Percentiles rank a stretch among this genome's conserved stretches.
phyloP scores from a whole-genome alignment of 2,888 invertebrate species.

The Sphaeridia pumilis region DNA sequence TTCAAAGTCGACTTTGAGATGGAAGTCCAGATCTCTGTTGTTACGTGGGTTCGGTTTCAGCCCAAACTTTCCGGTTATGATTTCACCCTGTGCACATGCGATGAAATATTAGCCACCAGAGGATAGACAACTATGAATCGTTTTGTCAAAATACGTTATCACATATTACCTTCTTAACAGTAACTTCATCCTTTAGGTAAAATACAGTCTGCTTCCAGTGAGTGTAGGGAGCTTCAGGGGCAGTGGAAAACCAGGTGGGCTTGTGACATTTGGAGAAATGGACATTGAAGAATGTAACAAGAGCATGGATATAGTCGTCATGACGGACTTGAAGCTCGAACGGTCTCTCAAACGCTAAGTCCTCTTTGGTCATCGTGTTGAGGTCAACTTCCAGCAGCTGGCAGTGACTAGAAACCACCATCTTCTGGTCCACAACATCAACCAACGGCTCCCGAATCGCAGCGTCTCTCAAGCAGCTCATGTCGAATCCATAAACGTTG shows the following conservation, averaged over 20 bases:
- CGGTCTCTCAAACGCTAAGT: slow-evolving; percentile 81
- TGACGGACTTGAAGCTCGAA: slow-evolving; percentile 65
- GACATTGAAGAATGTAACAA: slow-evolving; percentile 98
- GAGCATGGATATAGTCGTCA: slow-evolving; percentile 93
- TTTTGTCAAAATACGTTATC: background rate
- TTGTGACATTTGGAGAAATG: slow-evolving; percentile 99
- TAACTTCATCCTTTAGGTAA: slow-evolving; percentile 93
- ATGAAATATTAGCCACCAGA: background rate
- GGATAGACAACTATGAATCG: background rate
- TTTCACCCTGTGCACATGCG: slow-evolving; percentile 48
- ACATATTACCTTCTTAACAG: slow-evolving; percentile 62
- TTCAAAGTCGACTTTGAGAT: slow-evolving; percentile 82
- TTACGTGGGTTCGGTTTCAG: slow-evolving; percentile 95
- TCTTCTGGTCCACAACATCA: slow-evolving; percentile 96
- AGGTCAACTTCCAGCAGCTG: slow-evolving; percentile 95
- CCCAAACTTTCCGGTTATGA: slow-evolving; percentile 77
- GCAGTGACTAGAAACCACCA: slow-evolving; percentile 90
- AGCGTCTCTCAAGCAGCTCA: slow-evolving; percentile 95
- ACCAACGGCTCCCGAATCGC: slow-evolving; percentile 97
- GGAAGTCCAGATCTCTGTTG: slow-evolving; percentile 93
- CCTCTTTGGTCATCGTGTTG: slow-evolving; percentile 91
- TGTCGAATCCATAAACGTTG: slow-evolving; percentile 98
- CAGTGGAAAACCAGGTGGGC: slow-evolving; percentile 93
- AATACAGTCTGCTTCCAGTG: slow-evolving; percentile 99
- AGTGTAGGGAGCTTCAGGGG: slow-evolving; percentile 94